Evolutionary conservation across 1,140 invertebrate species (phyloP).

Genomic region (Macrosteles quadrilineatus): DNA sequence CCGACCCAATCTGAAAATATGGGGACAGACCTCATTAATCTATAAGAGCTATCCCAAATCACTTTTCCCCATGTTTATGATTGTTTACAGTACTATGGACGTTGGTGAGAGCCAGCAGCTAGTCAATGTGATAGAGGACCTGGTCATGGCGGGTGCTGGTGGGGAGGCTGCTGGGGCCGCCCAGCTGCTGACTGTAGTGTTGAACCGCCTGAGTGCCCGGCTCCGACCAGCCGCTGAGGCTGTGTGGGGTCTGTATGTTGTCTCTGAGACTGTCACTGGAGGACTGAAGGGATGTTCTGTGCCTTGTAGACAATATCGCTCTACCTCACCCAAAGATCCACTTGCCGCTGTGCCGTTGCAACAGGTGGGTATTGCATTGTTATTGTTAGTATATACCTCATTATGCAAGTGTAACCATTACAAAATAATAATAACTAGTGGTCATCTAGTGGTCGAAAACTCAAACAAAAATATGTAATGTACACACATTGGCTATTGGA

Average conservation of each 20-base stretch:
- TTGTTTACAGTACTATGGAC: background rate
- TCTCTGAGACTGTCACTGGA: background rate
- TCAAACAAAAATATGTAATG: too few relatives aligned
- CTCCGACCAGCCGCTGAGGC: background rate
- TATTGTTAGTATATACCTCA: too few relatives aligned
- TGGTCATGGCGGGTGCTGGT: background rate
- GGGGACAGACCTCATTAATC: too few relatives aligned
- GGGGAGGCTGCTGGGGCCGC: background rate
- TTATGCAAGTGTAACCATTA: too few relatives aligned
- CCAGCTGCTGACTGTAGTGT: background rate
- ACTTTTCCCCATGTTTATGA: too few relatives aligned
- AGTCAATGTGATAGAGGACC: background rate
- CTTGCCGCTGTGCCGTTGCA: background rate
- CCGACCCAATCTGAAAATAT: too few relatives aligned
- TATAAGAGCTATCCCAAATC: too few relatives aligned
- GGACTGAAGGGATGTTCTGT: background rate
- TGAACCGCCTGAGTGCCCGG: background rate
- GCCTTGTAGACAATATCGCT: background rate
- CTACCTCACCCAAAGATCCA: background rate
- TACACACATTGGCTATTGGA: too few relatives aligned
- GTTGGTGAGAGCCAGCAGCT: background rate
- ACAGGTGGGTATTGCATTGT: background rate
- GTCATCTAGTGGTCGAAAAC: too few relatives aligned
- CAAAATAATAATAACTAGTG: too few relatives aligned
- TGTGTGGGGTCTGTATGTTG: background rate